These are phyloP conservation scores for Ostrea edulis DNA, from an alignment of 1,140 invertebrate species.

Conservation along the genomic window DNA sequence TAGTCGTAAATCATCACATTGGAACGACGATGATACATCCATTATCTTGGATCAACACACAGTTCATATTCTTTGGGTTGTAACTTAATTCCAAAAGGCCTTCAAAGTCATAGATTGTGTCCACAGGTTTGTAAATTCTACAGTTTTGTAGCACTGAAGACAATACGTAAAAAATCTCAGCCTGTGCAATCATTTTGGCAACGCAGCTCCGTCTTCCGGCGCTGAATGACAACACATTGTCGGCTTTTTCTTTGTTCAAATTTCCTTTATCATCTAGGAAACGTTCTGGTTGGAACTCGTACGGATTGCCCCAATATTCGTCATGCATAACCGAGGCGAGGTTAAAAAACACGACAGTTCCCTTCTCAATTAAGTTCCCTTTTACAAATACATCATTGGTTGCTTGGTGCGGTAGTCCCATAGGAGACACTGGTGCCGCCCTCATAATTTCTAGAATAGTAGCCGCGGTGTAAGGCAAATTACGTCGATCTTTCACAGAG, in stretches of 20 bases:
- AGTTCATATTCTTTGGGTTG: constrained; percentile 47
- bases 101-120: constrained; percentile 39
- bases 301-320: constrained; percentile 84
- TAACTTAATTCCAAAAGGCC: constrained; percentile 7
- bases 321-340: constrained; percentile 70
- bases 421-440: constrained; percentile 71
- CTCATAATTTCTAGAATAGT: constrained; percentile 46
- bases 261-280: constrained; percentile 86
- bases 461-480: constrained; percentile 51
- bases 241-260: constrained; percentile 65
- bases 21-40: too few species aligned
- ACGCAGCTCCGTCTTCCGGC: constrained; percentile 57
- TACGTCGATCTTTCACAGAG: constrained; percentile 33
- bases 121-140: constrained; percentile 47
- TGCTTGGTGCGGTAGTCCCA: constrained; percentile 62
- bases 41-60: constrained; percentile 28
- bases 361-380: constrained; percentile 74
- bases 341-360: constrained; percentile 73
- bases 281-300: constrained; percentile 88
- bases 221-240: constrained; percentile 49
- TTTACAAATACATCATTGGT: constrained; percentile 62
- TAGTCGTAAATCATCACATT: too few species aligned
- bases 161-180: constrained; percentile 62
- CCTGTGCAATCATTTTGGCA: constrained; percentile 59
- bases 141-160: constrained; percentile 56